phyloP scores from a whole-genome alignment of 2,797 vertebrate genomes.

The Myiothlypis coronata region DNA sequence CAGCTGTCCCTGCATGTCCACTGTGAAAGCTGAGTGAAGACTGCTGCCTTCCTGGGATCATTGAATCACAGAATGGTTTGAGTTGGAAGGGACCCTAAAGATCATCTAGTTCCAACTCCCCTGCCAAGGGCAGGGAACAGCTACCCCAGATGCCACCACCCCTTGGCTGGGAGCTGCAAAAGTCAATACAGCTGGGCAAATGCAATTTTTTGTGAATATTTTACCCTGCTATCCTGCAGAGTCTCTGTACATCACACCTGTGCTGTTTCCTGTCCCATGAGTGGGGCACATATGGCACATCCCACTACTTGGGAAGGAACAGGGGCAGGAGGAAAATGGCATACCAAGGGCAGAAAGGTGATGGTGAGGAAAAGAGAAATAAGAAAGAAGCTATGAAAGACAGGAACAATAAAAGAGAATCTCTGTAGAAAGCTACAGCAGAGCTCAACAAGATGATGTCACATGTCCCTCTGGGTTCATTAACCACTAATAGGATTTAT shows the following conservation, averaged over 20 bases:
- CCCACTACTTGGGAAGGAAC: neutral
- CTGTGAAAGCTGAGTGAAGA: neutral
- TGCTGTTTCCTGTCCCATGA: neutral
- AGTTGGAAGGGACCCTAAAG: neutral
- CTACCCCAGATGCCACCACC: neutral
- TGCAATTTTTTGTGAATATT: fast-evolving
- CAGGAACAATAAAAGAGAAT: neutral
- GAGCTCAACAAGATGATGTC: neutral
- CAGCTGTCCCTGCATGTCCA: fast-evolving
- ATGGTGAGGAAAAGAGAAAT: neutral
- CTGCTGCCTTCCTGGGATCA: neutral
- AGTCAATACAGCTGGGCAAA: neutral
- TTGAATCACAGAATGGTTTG: neutral
- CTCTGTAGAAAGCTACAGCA: neutral
- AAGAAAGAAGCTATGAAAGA: neutral
- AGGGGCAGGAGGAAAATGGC: neutral
- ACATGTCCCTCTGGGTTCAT: neutral
- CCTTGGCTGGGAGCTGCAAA: neutral
- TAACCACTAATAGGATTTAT: neutral
- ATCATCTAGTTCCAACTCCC: neutral
- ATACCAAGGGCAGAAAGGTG: neutral
- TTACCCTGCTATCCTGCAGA: neutral
- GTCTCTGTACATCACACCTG: fast-evolving
- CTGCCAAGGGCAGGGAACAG: neutral
- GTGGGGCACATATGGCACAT: fast-evolving